Base-by-base conservation (phyloP, 2,888 invertebrate species). In the Pachymerium ferrugineum region DNA sequence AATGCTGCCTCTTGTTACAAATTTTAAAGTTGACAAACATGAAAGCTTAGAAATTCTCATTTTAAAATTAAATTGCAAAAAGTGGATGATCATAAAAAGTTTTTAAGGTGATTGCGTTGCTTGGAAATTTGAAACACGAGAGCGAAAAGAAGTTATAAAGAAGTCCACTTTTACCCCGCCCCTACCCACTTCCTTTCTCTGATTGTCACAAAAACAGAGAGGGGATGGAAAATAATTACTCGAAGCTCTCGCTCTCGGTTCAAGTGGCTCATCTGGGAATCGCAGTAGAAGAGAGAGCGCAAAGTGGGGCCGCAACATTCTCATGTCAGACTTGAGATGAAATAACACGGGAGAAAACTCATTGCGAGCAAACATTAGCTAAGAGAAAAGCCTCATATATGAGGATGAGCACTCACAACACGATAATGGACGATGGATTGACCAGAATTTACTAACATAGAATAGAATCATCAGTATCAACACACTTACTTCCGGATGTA, bases 241-340 rank as follows among this genome's bases (percentile, higher is more conserved):
- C 19, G n/a, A 10, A 22, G 47, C 47, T 54, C 47, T 54, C 16
- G 47, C 47, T 54, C 47, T 22, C 19, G 16, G 47, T 54, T 54
- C 47, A 54, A 54, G 47, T 54, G 47, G 19, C 47, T 54, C 47
- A 54, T 54, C 47, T 54, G 47, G 47, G 47, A 54, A 54, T 54
- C 47, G 47, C 22, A 54, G 47, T 54, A 54, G 47, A 54, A 54
- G 47, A 38, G 38, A 54, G n/a, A n/a, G n/a, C n/a, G 47, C 47
- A 54, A 54, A 54, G 47, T 54, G 47, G 47, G 10, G 47, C 47
- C 47, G 19, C 19, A 54, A 54, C 47, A 54, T 54, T 54, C 47
- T 54, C 22, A 54, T 54, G 47, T 54, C 22, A 54, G 47, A 19
- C 16, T 54, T 22, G 10, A 54, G 47, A 54, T 54, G 47, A 54